Evolutionary conservation across 2,888 invertebrate genomes (phyloP).

Genomic region (Itoplectis maculator): DNA sequence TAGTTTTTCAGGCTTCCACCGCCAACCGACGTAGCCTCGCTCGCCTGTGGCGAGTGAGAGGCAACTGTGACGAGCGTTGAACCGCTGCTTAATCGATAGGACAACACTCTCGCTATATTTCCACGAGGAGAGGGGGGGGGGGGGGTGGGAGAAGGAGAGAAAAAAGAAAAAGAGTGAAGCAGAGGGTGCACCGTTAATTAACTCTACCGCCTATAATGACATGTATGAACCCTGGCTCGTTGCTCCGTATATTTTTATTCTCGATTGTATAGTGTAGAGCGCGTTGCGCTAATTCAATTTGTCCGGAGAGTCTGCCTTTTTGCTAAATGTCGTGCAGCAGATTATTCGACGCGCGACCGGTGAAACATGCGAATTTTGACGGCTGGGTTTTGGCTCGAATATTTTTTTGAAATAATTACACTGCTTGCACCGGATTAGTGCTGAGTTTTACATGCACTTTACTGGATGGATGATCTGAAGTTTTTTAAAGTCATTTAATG

Average conservation of each 20-base stretch:
- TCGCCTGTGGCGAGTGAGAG: conserved; percentile 45
- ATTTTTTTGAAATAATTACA: no score
- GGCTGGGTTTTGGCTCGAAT: no score
- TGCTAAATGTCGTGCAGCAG: no score
- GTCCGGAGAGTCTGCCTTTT: background rate
- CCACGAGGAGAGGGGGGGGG: conserved; percentile 22
- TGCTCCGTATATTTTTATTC: conserved; percentile 35
- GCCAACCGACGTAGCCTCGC: conserved; percentile 51
- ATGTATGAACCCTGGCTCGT: background rate
- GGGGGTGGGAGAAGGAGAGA: conserved; percentile 24
- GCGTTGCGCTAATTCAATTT: background rate
- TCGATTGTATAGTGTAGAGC: background rate
- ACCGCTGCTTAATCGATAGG: conserved; percentile 65
- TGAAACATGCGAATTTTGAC: no score
- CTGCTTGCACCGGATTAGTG: no score
- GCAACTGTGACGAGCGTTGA: conserved; percentile 60
- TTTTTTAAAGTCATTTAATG: no score
- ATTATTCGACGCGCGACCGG: no score
- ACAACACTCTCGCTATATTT: conserved; percentile 57
- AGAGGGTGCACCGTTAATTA: conserved; percentile 49
- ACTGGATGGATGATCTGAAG: no score
- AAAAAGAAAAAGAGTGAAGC: conserved; percentile 3
- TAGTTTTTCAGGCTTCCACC: conserved; percentile 61
- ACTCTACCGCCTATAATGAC: conserved; percentile 42
- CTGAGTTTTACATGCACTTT: no score